phyloP scores from a whole-genome alignment of 2,888 invertebrate genomes.

The Rosalia funebris region DNA sequence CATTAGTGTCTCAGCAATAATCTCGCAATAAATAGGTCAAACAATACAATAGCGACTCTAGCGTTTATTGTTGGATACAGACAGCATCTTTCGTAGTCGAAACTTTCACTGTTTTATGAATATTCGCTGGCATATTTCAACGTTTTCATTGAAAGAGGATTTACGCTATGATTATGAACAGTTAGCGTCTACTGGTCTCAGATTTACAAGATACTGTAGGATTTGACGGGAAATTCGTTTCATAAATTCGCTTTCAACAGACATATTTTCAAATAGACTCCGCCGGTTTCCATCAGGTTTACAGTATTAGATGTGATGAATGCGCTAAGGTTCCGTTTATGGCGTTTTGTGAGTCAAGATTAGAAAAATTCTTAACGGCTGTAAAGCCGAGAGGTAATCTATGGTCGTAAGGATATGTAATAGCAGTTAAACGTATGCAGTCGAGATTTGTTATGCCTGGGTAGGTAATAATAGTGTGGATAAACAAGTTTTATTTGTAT shows the following conservation, averaged over 20 bases:
- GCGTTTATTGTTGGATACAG: slow-evolving; percentile 13
- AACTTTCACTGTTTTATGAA: slow-evolving; percentile 24
- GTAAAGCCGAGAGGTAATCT: background rate
- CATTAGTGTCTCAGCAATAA: background rate
- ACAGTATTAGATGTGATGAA: no score
- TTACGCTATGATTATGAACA: slow-evolving; percentile 10
- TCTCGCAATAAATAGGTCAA: slow-evolving; percentile 19
- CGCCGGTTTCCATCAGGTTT: background rate
- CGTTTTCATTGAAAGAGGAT: slow-evolving; percentile 6
- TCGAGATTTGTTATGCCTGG: background rate
- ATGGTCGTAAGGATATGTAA: background rate
- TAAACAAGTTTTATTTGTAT: no score
- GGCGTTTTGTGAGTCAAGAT: background rate
- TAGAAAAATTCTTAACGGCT: background rate
- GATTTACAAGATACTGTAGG: slow-evolving; percentile 2
- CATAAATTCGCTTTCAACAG: slow-evolving; percentile 16
- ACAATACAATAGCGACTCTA: slow-evolving; percentile 10
- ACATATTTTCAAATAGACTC: background rate
- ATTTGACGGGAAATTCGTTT: slow-evolving; percentile 24
- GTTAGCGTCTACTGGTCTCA: slow-evolving; percentile 5
- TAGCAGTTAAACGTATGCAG: background rate
- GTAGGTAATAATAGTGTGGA: background rate
- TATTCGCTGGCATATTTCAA: background rate
- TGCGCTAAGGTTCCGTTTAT: no score
- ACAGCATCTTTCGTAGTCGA: slow-evolving; percentile 15